phyloP scores from a whole-genome alignment of 2,113 vertebrate species.

The Ceyx margarethae region DNA sequence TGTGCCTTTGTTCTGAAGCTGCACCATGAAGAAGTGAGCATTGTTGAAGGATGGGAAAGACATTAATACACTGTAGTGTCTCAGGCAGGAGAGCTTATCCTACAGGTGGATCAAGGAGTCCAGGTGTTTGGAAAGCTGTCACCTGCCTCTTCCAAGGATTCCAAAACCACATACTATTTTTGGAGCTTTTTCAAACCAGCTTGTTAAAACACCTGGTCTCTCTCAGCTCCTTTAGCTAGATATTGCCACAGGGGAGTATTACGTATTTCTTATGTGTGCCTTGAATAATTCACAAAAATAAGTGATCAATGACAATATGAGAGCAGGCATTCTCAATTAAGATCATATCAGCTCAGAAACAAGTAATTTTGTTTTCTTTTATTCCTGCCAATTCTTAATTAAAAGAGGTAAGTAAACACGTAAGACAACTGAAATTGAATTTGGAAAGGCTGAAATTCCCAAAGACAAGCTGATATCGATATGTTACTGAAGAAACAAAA shows the following conservation, averaged over 20 bases:
- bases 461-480: slow-evolving; percentile 8
- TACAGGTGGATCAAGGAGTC: slow-evolving; percentile 27
- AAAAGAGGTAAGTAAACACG: slow-evolving; percentile 12
- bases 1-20: not conserved
- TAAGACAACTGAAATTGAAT: slow-evolving; percentile 6
- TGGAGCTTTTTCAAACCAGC: slow-evolving; percentile 42
- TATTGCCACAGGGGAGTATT: not conserved
- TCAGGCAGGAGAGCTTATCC: not conserved
- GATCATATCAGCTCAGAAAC: slow-evolving; percentile 43
- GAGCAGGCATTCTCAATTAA: slow-evolving; percentile 26
- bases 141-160: not conserved
- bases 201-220: slow-evolving; percentile 40
- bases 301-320: slow-evolving; percentile 26
- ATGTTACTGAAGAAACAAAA: slow-evolving; percentile 19
- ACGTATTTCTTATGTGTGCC: not conserved
- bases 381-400: slow-evolving; percentile 53
- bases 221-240: not conserved
- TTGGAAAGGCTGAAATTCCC: slow-evolving; percentile 8
- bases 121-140: slow-evolving; percentile 58
- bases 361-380: not conserved
- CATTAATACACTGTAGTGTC: not conserved
- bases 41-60: not conserved
- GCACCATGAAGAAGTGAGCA: not conserved
- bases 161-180: slow-evolving; percentile 4
- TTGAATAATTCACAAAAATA: slow-evolving; percentile 33